Evolutionary conservation across 2,797 vertebrate genomes (phyloP), one percentile per base, ranked within the genome.

Genomic region (Telmatherina bonti): DNA sequence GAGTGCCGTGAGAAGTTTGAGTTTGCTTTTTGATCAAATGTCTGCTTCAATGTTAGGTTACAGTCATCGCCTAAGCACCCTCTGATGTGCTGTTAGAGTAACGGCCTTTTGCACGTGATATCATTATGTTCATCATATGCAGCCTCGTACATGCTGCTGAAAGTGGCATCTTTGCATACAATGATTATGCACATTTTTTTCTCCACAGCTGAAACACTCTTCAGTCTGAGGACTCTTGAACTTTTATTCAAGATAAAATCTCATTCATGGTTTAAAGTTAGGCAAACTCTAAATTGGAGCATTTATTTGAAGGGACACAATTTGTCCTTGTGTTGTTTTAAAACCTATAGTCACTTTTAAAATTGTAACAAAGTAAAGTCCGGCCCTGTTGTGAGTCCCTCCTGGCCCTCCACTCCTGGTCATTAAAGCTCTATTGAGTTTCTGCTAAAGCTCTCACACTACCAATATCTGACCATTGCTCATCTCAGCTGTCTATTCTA

Each of bases 341-440:
- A 36, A 13, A 13, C 2, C 33, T 33, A 33, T 6, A 30, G n/a
- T 76, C 77, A 68, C 79, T 80, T 20, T 75, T 82, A 83, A 76
- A 76, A 88, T 91, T 91, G 92, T 92, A 90, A 90, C 74, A 58
- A 72, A 85, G 82, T 85, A 82, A 79, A 87, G 78, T 81, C 82
- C 75, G 76, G 79, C 80, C 78, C 81, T 83, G 76, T 80, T 77
- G 81, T 87, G 88, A 92, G 86, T 80, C 81, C 85, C 85, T 86
- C 78, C 79, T 81, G 84, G 79, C 76, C 52, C 74, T 76, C 8
- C 83, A 85, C 91, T 90, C 83, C 84, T 76, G 85, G 89, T 92
- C 93, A 93, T 93, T 92, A 93, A 87, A 92, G 91, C 84, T 88
- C 90, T 91, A 92, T 92, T 92, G 92, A 93, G 88, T 92, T 94